A percentile compares a stretch with the other conserved stretches of the same genome.
Evolutionary conservation across 30 jellyfish, hydroid and myxozoan genomes (phyloP).

Genomic region (Hydractinia symbiolongicarpus): DNA sequence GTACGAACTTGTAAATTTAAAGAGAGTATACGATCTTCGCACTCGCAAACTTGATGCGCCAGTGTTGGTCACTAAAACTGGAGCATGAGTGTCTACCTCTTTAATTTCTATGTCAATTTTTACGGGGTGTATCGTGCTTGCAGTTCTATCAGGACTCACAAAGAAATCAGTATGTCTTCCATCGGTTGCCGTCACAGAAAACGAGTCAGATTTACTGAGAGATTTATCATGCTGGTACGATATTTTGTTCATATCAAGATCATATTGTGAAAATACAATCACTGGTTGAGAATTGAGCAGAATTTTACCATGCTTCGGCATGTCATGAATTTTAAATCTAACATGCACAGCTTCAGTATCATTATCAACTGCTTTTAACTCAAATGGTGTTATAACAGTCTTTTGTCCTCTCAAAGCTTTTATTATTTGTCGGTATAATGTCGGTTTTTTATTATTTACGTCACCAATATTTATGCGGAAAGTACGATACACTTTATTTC

Average conservation of each 20-base stretch:
- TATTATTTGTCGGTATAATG: constrained; percentile 39
- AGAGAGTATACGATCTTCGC: constrained; percentile 31
- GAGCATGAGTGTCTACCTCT: constrained; percentile 67
- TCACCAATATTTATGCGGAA: constrained; percentile 70
- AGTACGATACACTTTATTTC: constrained; percentile 75
- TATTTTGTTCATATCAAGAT: constrained; percentile 58
- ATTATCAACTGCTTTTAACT: constrained; percentile 71
- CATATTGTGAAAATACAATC: constrained; percentile 63
- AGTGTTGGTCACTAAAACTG: constrained; percentile 59
- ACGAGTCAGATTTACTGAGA: constrained; percentile 52
- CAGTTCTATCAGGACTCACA: constrained; percentile 57
- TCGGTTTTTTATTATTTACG: constrained; percentile 70
- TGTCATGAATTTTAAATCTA: constrained; percentile 44
- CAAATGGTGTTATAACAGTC: constrained; percentile 82
- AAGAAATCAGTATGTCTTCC: constrained; percentile 66
- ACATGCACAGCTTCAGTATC: constrained; percentile 61
- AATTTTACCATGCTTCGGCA: constrained; percentile 74
- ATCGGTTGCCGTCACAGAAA: constrained; percentile 64
- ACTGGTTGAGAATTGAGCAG: constrained; percentile 29
- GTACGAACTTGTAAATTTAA: constrained; percentile 40
- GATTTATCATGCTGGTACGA: constrained; percentile 83
- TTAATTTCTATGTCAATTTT: constrained; percentile 40
- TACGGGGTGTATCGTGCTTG: constrained; percentile 42
- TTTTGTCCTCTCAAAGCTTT: constrained; percentile 62
- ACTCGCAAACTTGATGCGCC: constrained; percentile 61